Percentiles rank a stretch among this genome's conserved stretches.
phyloP scores from a whole-genome alignment of 2,888 invertebrate species.

The Brassicogethes aeneus region DNA sequence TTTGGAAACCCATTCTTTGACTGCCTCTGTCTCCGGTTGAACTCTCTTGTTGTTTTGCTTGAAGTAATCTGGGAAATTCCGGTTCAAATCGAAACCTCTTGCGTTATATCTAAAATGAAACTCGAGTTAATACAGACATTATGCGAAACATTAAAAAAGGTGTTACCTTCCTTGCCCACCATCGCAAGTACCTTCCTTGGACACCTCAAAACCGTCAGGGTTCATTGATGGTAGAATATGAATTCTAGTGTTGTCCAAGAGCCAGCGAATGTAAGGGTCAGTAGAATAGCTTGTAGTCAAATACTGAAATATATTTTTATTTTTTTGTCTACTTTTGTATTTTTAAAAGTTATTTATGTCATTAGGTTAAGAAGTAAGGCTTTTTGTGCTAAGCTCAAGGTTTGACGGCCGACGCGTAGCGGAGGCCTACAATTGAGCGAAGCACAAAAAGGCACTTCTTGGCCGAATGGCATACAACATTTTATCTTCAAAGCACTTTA shows the following conservation, averaged over 20 bases:
- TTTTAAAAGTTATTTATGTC: too few relatives aligned
- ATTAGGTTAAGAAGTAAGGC: too few relatives aligned
- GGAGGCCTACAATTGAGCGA: too few relatives aligned
- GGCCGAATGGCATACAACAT: background rate
- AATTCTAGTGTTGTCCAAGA: slow-evolving; percentile 90
- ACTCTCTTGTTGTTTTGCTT: slow-evolving; percentile 78
- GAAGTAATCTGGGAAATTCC: slow-evolving; percentile 95
- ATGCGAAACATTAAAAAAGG: too few relatives aligned
- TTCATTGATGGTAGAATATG: slow-evolving; percentile 98
- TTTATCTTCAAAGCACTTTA: slow-evolving; percentile 1
- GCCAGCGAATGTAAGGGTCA: slow-evolving; percentile 80
- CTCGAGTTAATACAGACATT: background rate
- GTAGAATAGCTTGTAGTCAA: slow-evolving; percentile 73
- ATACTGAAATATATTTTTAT: slow-evolving; percentile 68
- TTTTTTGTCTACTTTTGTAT: slow-evolving; percentile 12
- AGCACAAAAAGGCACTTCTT: too few relatives aligned
- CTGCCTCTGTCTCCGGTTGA: slow-evolving; percentile 91
- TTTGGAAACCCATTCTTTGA: slow-evolving; percentile 89
- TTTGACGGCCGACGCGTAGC: background rate
- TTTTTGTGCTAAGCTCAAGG: too few relatives aligned
- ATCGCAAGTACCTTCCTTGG: slow-evolving; percentile 81
- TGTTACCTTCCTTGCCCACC: slow-evolving; percentile 81
- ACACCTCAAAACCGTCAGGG: slow-evolving; percentile 93
- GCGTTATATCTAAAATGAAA: slow-evolving; percentile 63
- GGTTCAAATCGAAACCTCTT: slow-evolving; percentile 82